These are phyloP conservation scores for Shinisaurus crocodilurus DNA, from an alignment of 2,113 vertebrate genomes.

Conservation along the genomic window DNA sequence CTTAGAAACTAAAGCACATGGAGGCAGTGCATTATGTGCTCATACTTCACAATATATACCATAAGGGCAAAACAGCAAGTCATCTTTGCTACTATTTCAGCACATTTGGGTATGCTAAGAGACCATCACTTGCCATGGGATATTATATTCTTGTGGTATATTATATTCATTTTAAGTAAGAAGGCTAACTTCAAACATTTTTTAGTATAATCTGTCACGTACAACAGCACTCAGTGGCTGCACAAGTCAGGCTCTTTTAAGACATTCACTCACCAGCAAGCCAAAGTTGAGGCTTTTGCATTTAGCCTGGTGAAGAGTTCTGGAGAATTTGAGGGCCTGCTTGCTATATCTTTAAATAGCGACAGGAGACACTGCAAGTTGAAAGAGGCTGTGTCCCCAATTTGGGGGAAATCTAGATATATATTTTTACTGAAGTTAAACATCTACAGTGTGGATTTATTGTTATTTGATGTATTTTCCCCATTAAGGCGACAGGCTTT, in stretches of 20 bases:
- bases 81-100: fast-evolving
- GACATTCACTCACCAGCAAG: not conserved
- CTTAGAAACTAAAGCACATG: not conserved
- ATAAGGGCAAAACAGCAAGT: not conserved
- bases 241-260: not conserved
- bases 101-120: not conserved
- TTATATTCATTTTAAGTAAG: not conserved
- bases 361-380: not conserved
- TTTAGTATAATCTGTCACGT: not conserved
- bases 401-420: not conserved
- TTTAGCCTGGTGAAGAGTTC: not conserved
- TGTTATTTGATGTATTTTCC: not conserved
- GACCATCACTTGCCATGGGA: fast-evolving
- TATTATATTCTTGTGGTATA: slow-evolving; percentile 31
- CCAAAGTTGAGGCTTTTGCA: not conserved
- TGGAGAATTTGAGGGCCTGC: not conserved
- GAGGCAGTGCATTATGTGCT: not conserved
- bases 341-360: not conserved
- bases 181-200: not conserved
- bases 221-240: no score
- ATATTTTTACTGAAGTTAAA: not conserved
- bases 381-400: not conserved
- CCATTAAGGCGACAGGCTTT: not conserved
- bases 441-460: not conserved
- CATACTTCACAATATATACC: not conserved